Conservation (phyloP, 2,888 invertebrate genomes). For the Idaea aversata region DNA sequence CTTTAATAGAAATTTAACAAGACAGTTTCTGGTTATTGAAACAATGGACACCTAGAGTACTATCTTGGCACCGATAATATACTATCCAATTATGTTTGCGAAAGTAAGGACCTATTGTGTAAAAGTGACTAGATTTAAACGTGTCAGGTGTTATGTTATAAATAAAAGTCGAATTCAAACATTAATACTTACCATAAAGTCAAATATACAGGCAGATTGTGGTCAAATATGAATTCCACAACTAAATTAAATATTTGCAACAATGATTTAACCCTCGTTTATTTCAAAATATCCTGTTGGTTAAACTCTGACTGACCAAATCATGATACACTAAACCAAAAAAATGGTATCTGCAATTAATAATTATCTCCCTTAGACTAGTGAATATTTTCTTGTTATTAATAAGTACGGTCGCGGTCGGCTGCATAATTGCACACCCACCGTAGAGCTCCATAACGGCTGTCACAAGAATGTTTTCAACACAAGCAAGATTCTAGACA, state of each 20-base stretch:
- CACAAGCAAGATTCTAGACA: too few species aligned
- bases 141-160: too few species aligned
- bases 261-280: neutral
- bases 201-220: neutral
- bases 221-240: neutral
- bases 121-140: neutral
- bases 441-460: too few species aligned
- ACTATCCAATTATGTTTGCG: neutral
- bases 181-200: neutral
- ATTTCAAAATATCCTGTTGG: neutral
- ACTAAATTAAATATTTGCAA: neutral
- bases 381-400: neutral
- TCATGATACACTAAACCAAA: too few species aligned
- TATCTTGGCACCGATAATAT: neutral
- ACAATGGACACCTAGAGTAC: neutral
- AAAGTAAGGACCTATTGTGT: neutral
- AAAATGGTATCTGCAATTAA: too few species aligned
- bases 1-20: too few species aligned
- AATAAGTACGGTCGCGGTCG: too few species aligned
- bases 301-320: neutral
- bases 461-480: too few species aligned
- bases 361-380: too few species aligned
- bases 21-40: neutral
- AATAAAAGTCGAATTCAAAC: neutral
- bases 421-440: too few species aligned